phyloP scores from a whole-genome alignment of 2,797 vertebrate genomes.

The Neomorphus geoffroyi region DNA sequence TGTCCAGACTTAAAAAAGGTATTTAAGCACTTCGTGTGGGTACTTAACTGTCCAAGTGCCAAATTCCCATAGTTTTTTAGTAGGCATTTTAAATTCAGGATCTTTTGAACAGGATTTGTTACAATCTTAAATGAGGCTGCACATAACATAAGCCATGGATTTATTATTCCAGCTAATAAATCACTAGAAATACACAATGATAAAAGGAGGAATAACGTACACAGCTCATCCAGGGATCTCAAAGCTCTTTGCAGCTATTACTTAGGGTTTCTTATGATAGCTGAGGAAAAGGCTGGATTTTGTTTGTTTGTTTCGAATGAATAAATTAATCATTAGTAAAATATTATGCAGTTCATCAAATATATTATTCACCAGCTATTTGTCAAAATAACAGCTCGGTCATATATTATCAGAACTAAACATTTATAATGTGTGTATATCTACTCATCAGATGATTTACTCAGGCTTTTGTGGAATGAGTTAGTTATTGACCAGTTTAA shows the following conservation, averaged over 20 bases:
- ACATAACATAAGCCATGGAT: background rate
- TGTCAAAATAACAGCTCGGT: slow-evolving; percentile 57
- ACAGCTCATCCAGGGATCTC: background rate
- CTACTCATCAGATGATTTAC: slow-evolving; percentile 40
- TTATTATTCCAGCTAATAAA: slow-evolving; percentile 13
- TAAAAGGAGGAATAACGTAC: background rate
- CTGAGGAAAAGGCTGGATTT: slow-evolving; percentile 6
- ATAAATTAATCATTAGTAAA: slow-evolving; percentile 70
- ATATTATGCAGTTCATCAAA: slow-evolving; percentile 65
- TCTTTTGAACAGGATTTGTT: background rate
- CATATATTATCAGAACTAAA: slow-evolving; percentile 48
- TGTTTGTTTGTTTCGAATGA: slow-evolving; percentile 56
- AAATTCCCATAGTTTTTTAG: background rate
- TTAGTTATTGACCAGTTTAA: slow-evolving; percentile 32
- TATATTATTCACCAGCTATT: slow-evolving; percentile 65
- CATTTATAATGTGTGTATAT: slow-evolving; percentile 48
- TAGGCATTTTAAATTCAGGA: background rate
- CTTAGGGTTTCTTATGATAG: background rate
- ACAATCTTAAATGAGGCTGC: background rate
- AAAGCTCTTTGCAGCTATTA: slow-evolving; percentile 11
- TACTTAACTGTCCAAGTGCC: background rate
- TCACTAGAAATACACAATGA: background rate
- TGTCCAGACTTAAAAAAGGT: background rate
- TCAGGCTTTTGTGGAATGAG: background rate
- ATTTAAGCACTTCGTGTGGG: background rate